phyloP scores from a whole-genome alignment of 2,888 invertebrate genomes.

The Hyposoter dolosus region DNA sequence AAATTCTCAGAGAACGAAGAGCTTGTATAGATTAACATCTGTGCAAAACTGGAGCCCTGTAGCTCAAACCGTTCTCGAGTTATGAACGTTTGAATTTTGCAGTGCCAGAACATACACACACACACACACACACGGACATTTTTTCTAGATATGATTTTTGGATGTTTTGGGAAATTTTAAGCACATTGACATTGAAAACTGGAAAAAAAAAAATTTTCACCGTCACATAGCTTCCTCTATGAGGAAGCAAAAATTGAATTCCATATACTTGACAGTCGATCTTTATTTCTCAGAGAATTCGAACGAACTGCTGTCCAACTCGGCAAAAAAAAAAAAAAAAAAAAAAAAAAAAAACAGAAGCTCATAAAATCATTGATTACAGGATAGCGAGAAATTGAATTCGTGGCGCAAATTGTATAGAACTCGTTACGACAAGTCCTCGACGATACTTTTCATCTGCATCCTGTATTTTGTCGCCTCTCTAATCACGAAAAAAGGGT shows the following conservation, averaged over 20 bases:
- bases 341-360: not conserved
- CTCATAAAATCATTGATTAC: constrained; percentile 26
- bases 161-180: no score
- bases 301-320: not conserved
- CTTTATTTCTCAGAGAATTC: constrained; percentile 14
- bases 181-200: no score
- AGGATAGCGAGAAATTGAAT: constrained; percentile 24
- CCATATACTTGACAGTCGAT: not conserved
- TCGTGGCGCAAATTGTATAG: constrained; percentile 2
- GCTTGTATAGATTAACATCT: no score
- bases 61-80: no score
- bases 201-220: no score
- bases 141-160: no score
- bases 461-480: not conserved
- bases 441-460: not conserved
- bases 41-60: no score
- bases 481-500: not conserved
- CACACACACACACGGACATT: no score
- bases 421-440: not conserved
- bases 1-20: no score
- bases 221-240: no score
- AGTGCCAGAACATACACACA: no score
- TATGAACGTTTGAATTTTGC: no score
- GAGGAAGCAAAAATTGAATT: not conserved
- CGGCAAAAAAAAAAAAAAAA: not conserved